Conservation (phyloP, 2,888 invertebrate genomes). For the Tenodera sinensis region DNA sequence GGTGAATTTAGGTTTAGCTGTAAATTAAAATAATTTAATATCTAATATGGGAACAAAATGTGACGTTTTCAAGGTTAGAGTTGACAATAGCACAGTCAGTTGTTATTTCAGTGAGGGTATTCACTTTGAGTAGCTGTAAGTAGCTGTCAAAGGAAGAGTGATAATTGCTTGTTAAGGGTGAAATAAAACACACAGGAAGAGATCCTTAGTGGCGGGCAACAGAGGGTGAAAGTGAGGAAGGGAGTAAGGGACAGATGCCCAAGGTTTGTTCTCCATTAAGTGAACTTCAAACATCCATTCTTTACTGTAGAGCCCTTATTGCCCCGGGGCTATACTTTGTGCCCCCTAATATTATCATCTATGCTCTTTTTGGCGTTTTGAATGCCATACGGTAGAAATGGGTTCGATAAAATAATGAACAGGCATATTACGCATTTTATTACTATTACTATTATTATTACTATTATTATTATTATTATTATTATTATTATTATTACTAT, state of each 20-base stretch:
- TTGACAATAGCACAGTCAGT: background rate
- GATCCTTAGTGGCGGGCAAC: background rate
- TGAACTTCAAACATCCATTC: background rate
- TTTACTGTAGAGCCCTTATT: background rate
- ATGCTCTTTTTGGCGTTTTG: no score
- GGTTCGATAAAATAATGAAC: no score
- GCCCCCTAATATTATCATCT: no score
- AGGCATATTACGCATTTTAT: no score
- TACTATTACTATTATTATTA: no score
- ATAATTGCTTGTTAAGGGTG: background rate
- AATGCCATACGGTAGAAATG: no score
- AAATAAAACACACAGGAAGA: background rate
- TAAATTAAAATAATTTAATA: no score
- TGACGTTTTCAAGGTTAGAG: no score
- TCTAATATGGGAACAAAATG: no score
- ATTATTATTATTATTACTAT: no score
- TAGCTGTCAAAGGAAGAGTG: background rate
- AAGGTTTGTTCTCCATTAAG: background rate
- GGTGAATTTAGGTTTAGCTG: no score
- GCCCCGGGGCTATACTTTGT: background rate
- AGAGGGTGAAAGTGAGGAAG: background rate
- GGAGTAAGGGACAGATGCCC: background rate
- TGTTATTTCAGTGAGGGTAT: background rate
- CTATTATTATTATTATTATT: no score
- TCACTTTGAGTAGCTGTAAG: background rate